Conservation (phyloP, 1,140 invertebrate genomes). For the Caenorhabditis inopinata region DNA sequence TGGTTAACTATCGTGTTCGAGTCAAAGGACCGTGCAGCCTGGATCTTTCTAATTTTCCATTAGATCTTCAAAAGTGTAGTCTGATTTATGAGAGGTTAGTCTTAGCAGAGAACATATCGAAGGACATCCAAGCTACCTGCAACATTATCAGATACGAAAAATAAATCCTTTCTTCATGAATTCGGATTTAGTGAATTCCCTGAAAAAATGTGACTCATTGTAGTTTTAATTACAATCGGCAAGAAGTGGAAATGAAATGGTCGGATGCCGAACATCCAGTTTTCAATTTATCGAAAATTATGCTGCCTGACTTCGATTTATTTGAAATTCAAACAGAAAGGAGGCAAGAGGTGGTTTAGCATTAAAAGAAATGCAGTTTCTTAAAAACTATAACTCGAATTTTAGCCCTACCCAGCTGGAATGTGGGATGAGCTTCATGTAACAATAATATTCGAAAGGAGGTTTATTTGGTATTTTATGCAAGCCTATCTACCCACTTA, state of each 20-base stretch:
- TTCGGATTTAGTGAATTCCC: neutral
- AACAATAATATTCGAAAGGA: constrained; percentile 57
- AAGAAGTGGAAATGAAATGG: constrained; percentile 65
- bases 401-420: constrained; percentile 62
- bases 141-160: too few relatives aligned
- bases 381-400: neutral
- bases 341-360: constrained; percentile 56
- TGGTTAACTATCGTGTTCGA: constrained; percentile 64
- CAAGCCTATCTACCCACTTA: constrained; percentile 66
- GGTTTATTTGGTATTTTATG: constrained; percentile 63
- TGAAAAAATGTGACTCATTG: too few relatives aligned
- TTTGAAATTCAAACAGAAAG: constrained; percentile 52
- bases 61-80: constrained; percentile 61
- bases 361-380: neutral
- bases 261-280: constrained; percentile 56
- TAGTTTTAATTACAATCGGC: constrained; percentile 66
- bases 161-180: neutral
- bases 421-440: constrained; percentile 65
- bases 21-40: constrained; percentile 65
- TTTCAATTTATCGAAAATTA: constrained; percentile 54
- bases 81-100: constrained; percentile 63
- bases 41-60: constrained; percentile 58
- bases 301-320: constrained; percentile 63
- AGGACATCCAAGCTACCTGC: too few relatives aligned
- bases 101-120: too few relatives aligned